Percentiles rank a stretch among this genome's conserved stretches.
Evolutionary conservation across 2,888 invertebrate genomes (phyloP).

Genomic region (Phoenoteleia sp.): DNA sequence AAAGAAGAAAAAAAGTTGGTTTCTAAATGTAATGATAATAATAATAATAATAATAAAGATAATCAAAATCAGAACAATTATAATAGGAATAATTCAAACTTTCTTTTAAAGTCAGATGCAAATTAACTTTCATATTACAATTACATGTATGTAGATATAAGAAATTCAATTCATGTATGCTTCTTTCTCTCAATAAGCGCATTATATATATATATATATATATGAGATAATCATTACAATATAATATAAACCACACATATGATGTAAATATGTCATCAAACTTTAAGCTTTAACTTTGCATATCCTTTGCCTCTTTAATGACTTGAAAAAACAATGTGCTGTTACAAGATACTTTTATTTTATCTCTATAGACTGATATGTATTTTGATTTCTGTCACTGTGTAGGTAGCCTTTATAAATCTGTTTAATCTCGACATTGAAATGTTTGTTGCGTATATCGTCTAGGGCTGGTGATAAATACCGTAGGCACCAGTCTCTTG

Average conservation of each 20-base stretch:
- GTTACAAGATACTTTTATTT: conserved; percentile 20
- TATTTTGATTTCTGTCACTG: conserved; percentile 80
- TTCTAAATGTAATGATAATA: conserved; percentile 13
- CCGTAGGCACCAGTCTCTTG: conserved; percentile 86
- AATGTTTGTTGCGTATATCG: conserved; percentile 82
- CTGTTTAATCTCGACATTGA: conserved; percentile 65
- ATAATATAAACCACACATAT: conserved; percentile 44
- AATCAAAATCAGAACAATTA: conserved; percentile 13
- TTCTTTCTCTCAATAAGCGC: conserved; percentile 60
- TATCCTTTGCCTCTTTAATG: conserved; percentile 63
- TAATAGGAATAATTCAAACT: conserved; percentile 23
- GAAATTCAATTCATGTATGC: conserved; percentile 28
- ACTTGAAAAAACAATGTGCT: conserved; percentile 50
- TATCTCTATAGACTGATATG: conserved; percentile 47
- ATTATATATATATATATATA: conserved; percentile 19
- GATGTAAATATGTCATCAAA: conserved; percentile 72
- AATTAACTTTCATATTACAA: conserved; percentile 50
- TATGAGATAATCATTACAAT: background rate
- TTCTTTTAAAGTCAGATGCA: conserved; percentile 33
- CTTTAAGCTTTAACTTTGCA: conserved; percentile 68
- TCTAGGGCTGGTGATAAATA: conserved; percentile 87
- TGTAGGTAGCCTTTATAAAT: conserved; percentile 73
- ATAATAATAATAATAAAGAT: conserved; percentile 14
- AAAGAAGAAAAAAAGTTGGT: conserved; percentile 46
- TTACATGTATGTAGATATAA: conserved; percentile 39